Base-by-base conservation (phyloP, 1,140 invertebrate genomes). In the Gonatopus flavifemur region DNA sequence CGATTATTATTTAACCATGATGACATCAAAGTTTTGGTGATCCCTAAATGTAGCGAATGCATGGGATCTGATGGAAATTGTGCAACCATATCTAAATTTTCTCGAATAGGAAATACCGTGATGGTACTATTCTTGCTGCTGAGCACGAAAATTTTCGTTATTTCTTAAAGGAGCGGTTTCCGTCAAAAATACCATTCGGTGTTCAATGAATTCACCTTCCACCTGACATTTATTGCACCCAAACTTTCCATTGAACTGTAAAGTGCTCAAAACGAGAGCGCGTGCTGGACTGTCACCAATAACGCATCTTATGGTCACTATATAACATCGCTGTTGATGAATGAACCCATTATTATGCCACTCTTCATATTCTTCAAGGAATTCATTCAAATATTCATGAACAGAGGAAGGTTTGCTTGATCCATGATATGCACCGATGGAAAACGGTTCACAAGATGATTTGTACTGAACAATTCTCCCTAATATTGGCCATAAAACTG, bases 31-130 rank as follows among this genome's bases (percentile, higher is more conserved):
- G 67, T 69, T 62, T 61, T 66, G 28, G 63, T 64, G 6, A 77
- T 74, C 8, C 74, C 74, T 16, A 79, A 35, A 54, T 67, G 75
- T 12, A 74, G 55, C 1, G 66, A 39, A 58, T 78, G 75, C 74
- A 78, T 75, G 52, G 70, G 72, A 56, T 79, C 76, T 6, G 70
- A 48, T n/a, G 60, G 59, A 50, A 74, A 60, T 40, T 55, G 33
- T 16, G 56, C 55, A 8, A 77, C 63, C 52, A 78, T 59, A 42
- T 66, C 61, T 13, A 77, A 28, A 30, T 45, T 30, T 37, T 37
- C 40, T 24, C 6, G 76, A 59, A 10, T 61, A 57, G 13, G 63
- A 67, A n/a, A 49, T 13, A 16, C 52, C 55, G 16, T 30, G 39
- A 49, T 74, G 72, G 55, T 72, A 68, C 19, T 75, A 54, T 53